Conservation (phyloP, 2,113 vertebrate species). For the Triplophysa tibetana region DNA sequence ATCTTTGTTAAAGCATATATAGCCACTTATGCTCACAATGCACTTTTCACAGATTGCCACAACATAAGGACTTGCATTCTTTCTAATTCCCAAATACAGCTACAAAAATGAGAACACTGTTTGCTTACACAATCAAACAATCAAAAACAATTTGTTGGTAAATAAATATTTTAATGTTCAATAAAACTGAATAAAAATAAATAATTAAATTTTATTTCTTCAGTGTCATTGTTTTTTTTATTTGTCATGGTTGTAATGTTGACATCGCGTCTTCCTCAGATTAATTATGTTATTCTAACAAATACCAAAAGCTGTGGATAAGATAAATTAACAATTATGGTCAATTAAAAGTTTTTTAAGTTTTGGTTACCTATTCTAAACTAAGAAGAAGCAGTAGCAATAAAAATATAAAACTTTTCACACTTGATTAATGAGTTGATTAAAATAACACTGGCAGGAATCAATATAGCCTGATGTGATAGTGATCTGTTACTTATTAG, state of each 20-base stretch:
- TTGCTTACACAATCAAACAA: slow-evolving; percentile 20
- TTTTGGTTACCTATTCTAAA: background rate
- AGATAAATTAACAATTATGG: background rate
- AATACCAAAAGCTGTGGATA: background rate
- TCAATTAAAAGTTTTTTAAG: background rate
- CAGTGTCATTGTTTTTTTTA: slow-evolving; percentile 1
- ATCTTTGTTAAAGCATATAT: slow-evolving; percentile 22
- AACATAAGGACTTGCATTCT: background rate
- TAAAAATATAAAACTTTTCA: background rate
- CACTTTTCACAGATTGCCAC: slow-evolving; percentile 5
- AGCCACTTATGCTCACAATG: background rate
- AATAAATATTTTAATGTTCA: slow-evolving; percentile 17
- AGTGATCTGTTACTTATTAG: slow-evolving; percentile 36
- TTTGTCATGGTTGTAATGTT: background rate
- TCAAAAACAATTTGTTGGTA: background rate
- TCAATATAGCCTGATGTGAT: slow-evolving; percentile 20
- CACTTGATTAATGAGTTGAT: slow-evolving; percentile 67
- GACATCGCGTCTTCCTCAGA: background rate
- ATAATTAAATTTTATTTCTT: slow-evolving; percentile 10
- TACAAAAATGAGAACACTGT: slow-evolving; percentile 16
- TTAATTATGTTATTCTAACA: background rate
- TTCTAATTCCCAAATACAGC: background rate
- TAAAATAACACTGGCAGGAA: slow-evolving; percentile 10
- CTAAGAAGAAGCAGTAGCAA: background rate
- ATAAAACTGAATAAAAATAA: slow-evolving; percentile 28